Evolutionary conservation across 2,113 vertebrate genomes (phyloP).

Genomic region (Fukomys damarensis): DNA sequence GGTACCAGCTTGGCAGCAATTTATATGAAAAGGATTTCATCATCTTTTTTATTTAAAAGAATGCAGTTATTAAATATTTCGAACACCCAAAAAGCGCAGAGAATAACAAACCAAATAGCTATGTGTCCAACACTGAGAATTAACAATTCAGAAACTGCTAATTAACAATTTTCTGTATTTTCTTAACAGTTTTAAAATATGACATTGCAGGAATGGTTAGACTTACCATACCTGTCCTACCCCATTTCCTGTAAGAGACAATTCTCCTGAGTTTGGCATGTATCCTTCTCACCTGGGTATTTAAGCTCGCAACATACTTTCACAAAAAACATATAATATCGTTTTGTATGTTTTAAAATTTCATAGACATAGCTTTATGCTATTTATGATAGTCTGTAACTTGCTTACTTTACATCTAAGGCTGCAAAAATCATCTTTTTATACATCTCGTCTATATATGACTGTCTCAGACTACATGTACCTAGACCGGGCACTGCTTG

Average conservation of each 20-base stretch:
- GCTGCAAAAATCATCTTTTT: not conserved
- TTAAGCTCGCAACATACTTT: not conserved
- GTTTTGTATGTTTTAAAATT: not conserved
- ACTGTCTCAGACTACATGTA: not conserved
- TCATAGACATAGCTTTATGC: not conserved
- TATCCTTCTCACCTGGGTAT: not conserved
- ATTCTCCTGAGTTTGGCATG: not conserved
- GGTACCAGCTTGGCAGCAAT: not conserved
- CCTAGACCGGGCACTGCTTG: not conserved
- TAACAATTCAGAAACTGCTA: not conserved
- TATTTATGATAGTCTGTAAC: conserved; percentile 8
- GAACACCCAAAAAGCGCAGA: not conserved
- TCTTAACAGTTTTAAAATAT: not conserved
- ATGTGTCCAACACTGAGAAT: not conserved
- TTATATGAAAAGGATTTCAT: not conserved
- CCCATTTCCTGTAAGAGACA: not conserved
- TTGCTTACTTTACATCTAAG: not conserved
- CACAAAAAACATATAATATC: not conserved
- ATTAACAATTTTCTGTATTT: not conserved
- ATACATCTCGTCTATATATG: not conserved
- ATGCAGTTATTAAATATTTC: not conserved
- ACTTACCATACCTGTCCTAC: not conserved
- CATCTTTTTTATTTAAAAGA: not conserved
- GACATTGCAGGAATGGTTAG: not conserved
- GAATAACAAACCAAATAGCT: conserved; percentile 1